Percentiles rank a stretch among this genome's conserved stretches.
Evolutionary conservation across 2,113 vertebrate species (phyloP).

Genomic region (Prietella phreatophila): DNA sequence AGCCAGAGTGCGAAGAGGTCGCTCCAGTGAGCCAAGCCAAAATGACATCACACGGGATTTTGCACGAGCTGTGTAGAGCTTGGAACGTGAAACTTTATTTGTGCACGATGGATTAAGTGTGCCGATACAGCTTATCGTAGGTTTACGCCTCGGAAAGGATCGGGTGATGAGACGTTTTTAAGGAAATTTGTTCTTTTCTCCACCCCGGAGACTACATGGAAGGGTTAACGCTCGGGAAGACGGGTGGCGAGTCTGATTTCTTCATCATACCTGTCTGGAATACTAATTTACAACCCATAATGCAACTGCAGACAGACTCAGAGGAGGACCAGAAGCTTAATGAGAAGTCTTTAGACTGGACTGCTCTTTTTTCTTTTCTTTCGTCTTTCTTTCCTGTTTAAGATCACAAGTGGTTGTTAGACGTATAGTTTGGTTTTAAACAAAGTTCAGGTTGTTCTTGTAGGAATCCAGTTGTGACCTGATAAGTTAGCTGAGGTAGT

Average conservation of each 20-base stretch:
- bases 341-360: conserved; percentile 1
- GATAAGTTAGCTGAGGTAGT: not conserved
- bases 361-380: not conserved
- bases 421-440: no score
- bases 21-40: not conserved
- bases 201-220: not conserved
- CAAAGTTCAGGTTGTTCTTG: conserved; percentile 4
- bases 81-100: conserved; percentile 25
- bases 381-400: no score
- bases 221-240: conserved; percentile 26
- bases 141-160: not conserved
- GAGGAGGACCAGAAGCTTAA: not conserved
- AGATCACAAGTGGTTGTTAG: not conserved
- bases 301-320: conserved; percentile 17
- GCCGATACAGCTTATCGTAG: not conserved
- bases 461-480: not conserved
- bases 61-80: not conserved
- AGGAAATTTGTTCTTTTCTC: not conserved
- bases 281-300: conserved; percentile 44
- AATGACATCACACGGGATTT: conserved; percentile 20
- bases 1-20: not conserved
- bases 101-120: conserved; percentile 30
- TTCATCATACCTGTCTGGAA: conserved; percentile 49
- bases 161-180: not conserved
- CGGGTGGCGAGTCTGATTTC: conserved; percentile 28